Conservation (phyloP, 2,113 vertebrate genomes). For the Aix galericulata region DNA sequence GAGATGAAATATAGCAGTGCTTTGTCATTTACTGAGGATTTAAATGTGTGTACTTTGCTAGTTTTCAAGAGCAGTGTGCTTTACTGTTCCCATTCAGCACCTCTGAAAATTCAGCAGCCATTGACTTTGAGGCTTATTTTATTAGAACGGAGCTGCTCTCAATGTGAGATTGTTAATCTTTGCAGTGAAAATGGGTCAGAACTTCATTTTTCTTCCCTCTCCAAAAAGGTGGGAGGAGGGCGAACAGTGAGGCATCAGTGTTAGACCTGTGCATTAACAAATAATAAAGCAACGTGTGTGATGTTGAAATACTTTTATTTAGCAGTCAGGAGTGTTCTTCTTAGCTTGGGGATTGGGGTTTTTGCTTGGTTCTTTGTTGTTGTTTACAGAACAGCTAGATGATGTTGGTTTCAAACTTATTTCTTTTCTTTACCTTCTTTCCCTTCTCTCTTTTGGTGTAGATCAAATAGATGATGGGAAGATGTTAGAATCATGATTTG, state of each 20-base stretch:
- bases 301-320: neutral
- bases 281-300: accelerated
- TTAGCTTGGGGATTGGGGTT: no score
- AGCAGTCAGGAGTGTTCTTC: no score
- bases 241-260: neutral
- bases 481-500: neutral
- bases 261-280: neutral
- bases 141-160: neutral
- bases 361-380: neutral
- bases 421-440: neutral
- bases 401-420: neutral
- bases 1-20: neutral
- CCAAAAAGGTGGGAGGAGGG: neutral
- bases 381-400: neutral
- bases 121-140: neutral
- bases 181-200: neutral
- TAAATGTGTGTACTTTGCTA: neutral
- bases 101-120: neutral
- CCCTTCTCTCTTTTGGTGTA: neutral
- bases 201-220: neutral
- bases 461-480: no score
- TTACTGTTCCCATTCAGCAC: neutral
- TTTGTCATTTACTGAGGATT: neutral
- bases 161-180: accelerated
- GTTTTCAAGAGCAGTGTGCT: neutral